Conservation (phyloP, 2,113 vertebrate genomes). For the Porphyrio hochstetteri region DNA sequence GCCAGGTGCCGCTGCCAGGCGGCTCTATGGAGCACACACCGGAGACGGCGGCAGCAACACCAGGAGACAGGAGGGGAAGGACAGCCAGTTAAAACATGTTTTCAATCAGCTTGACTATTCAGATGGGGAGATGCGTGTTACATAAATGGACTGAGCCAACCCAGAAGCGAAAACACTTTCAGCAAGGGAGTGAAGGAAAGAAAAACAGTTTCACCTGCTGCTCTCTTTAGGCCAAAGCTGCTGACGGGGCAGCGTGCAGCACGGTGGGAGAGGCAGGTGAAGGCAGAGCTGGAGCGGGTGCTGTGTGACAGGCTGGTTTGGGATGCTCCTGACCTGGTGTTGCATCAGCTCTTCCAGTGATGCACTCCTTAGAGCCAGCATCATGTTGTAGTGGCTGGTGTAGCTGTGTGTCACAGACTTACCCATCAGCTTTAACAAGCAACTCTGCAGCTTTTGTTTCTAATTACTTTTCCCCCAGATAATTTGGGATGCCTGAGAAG, state of each 20-base stretch:
- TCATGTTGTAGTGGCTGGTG: fast-evolving
- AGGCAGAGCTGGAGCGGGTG: neutral
- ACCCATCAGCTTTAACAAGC: fast-evolving
- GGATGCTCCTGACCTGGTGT: neutral
- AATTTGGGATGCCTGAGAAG: neutral
- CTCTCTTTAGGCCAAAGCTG: neutral
- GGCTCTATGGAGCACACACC: neutral
- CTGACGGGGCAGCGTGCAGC: neutral
- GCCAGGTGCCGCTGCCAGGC: neutral
- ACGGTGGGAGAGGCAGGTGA: neutral
- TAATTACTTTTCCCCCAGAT: neutral
- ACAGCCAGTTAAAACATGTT: constrained; percentile 39
- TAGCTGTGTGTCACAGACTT: fast-evolving
- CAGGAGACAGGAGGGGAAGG: constrained; percentile 30
- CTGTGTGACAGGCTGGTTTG: neutral
- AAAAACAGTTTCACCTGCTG: constrained; percentile 39
- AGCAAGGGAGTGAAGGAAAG: neutral
- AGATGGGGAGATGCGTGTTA: neutral
- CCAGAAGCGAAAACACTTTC: constrained; percentile 8
- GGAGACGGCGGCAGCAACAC: neutral
- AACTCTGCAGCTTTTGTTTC: neutral
- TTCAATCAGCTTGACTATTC: constrained; percentile 25
- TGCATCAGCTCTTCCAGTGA: neutral
- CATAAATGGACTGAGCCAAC: constrained; percentile 25
- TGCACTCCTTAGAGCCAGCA: neutral